Percentiles rank a stretch among this genome's conserved stretches.
Conservation (phyloP, 2,113 vertebrate species). For the Tylochromis polylepis region DNA sequence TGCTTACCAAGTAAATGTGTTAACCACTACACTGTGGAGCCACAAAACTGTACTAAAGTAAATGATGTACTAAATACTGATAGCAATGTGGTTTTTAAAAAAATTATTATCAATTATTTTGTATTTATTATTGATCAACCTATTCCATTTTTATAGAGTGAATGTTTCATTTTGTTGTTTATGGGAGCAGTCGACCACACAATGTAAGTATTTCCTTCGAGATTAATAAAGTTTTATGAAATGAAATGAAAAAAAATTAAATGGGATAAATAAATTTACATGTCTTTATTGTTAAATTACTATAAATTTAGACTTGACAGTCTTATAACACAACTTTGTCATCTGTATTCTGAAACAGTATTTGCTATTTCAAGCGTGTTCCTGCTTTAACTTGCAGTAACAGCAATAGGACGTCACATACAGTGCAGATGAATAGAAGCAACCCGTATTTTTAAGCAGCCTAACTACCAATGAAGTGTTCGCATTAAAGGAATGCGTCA, state of each 20-base stretch:
- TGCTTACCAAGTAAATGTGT: neutral
- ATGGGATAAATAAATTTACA: neutral
- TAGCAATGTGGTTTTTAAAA: accelerated
- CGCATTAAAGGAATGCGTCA: neutral
- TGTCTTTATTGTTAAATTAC: neutral
- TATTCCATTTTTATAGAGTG: neutral
- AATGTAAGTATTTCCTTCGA: neutral
- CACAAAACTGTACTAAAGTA: neutral
- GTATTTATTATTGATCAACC: neutral
- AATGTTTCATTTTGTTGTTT: neutral
- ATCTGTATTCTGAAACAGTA: neutral
- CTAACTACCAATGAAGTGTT: neutral
- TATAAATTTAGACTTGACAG: neutral
- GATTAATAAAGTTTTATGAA: neutral
- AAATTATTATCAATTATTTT: neutral
- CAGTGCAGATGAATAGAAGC: neutral
- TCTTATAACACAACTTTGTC: neutral
- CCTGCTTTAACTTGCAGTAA: neutral
- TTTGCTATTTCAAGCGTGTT: neutral
- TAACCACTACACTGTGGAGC: neutral
- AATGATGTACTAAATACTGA: neutral
- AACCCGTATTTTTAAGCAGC: neutral
- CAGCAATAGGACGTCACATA: neutral
- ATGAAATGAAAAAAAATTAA: neutral
- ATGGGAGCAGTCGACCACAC: neutral